Evolutionary conservation across 2,888 invertebrate genomes (phyloP), one percentile per base, ranked within the genome.

Genomic region (Stenchaetothrips biformis): DNA sequence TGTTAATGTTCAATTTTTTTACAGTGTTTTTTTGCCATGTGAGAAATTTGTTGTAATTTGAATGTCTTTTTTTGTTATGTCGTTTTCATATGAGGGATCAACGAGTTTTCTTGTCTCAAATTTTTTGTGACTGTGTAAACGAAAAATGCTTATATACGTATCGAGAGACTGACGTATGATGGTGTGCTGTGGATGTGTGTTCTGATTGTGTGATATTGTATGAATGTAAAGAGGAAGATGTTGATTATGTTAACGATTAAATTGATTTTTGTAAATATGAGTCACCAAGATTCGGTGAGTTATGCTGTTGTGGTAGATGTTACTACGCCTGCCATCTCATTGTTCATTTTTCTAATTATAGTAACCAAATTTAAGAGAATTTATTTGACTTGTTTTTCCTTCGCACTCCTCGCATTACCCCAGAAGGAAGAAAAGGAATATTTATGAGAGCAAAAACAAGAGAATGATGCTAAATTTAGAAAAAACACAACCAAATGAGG

Each of bases 221-320:
- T 11, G 25, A 74, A 21, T 74, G 67, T 25, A 21, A 25, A 74
- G 67, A 74, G n/a, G 21, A 74, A 37, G 37, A 74, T 74, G 67
- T 74, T 74, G 67, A 25, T 74, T 74, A 74, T 74, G 67, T 74
- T 74, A 74, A 21, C 21, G 25, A 74, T 74, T 21, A 74, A 74
- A 74, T 74, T 74, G 67, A 74, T 74, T 74, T 74, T 74, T 74
- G 67, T 74, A 74, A 74, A 74, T 74, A 74, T 21, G 7, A 21
- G 25, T 74, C n/a, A 21, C 67, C 67, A 74, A 74, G 67, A 74
- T 25, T 74, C 25, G 67, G 67, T 74, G 67, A 74, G 67, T 74
- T 74, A 74, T 74, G 67, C 21, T 74, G 67, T 74, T 74, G 67
- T 74, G 67, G 67, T 74, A 74, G 67, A 74, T 74, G 67, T 74